Evolutionary conservation across 2,113 vertebrate genomes (phyloP), one percentile per base, ranked within the genome.

Genomic region (Gambusia holbrooki): DNA sequence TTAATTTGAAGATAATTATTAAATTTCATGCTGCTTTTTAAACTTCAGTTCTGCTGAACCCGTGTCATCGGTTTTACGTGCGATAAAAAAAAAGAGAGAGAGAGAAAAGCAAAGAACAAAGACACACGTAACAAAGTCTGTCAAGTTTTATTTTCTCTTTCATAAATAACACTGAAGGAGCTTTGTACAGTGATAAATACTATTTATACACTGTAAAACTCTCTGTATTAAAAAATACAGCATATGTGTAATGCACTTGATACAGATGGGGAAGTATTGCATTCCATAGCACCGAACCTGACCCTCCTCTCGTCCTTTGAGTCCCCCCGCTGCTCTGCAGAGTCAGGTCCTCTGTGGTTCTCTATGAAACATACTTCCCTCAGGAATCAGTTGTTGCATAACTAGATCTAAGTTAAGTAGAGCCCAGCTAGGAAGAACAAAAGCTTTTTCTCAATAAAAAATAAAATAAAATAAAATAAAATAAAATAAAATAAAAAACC

Each of bases 131-230:
- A 76, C 77, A 90, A 92, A 93, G 76, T 84, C 77, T 66, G 80
- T 92, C 84, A 82, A 81, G 27, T 91, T 93, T 93, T 89, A 93
- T 92, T 93, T 81, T 91, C 62, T 87, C 70, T 86, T 72, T 89
- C 90, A 94, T 94, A 94, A 94, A 95, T 94, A 95, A 94, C 92
- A 95, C 90, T 93, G 85, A 93, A 93, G 93, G 94, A 93, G 93
- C 91, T 87, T 91, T 30, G 42, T 93, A 94, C 93, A 94, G 94
- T 79, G 88, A 94, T 94, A 93, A 92, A 93, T 93, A 90, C 71
- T 79, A 92, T 92, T 93, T 90, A 94, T 92, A 92, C 92, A 92
- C 91, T 91, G 92, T 91, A 91, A 92, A 93, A 91, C 83, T 90
- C 89, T 92, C 90, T 92, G 90, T 91, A 92, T 93, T 91, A 91